Evolutionary conservation across 2,797 vertebrate genomes (phyloP).

Genomic region (Sciaenops ocellatus): DNA sequence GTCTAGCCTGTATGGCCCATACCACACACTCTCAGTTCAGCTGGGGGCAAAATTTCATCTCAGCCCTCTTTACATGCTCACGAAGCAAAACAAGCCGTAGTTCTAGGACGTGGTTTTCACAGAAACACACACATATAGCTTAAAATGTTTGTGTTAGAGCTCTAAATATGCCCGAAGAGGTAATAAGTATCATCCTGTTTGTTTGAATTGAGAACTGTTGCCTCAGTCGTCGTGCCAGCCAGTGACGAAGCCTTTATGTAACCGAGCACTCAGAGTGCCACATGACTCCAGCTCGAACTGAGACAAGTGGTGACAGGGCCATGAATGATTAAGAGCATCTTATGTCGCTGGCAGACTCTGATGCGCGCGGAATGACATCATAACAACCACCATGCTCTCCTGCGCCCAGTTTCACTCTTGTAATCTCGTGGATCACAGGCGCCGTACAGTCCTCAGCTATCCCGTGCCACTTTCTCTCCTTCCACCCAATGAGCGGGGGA

Average conservation of each 20-base stretch:
- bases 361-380: conserved; percentile 67
- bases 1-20: conserved; percentile 29
- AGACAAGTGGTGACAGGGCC: conserved; percentile 72
- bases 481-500: conserved; percentile 1
- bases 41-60: conserved; percentile 50
- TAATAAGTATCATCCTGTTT: conserved; percentile 25
- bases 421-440: conserved; percentile 70
- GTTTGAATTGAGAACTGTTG: conserved; percentile 17
- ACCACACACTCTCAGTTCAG: conserved; percentile 17
- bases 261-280: conserved; percentile 56
- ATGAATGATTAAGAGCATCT: conserved; percentile 80
- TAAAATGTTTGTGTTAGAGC: background rate
- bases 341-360: conserved; percentile 53
- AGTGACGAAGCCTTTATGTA: conserved; percentile 70
- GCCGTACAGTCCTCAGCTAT: conserved; percentile 25
- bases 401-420: conserved; percentile 43
- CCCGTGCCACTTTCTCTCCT: conserved; percentile 46
- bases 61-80: conserved; percentile 30
- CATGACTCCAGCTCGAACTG: conserved; percentile 68
- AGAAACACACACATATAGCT: background rate
- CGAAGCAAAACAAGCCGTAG: conserved; percentile 8
- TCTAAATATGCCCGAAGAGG: background rate
- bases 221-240: conserved; percentile 43
- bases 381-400: conserved; percentile 48
- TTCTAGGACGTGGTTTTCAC: background rate